A percentile compares a stretch with the other conserved stretches of the same genome.
phyloP scores from a whole-genome alignment of 2,888 invertebrate genomes.

The Aphodius granarius region DNA sequence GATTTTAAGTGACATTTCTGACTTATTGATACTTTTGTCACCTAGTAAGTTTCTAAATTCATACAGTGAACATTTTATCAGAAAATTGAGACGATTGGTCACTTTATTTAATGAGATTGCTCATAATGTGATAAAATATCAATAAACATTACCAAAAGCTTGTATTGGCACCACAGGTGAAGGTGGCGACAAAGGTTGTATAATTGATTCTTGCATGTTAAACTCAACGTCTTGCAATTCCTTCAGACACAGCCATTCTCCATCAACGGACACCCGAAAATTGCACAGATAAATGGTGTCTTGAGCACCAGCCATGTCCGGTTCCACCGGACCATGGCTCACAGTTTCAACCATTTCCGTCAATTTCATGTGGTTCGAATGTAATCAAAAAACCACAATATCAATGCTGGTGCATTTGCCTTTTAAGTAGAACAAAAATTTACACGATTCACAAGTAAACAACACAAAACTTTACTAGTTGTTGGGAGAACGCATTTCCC shows the following conservation, averaged over 20 bases:
- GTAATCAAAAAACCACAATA: neutral
- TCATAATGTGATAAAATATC: neutral
- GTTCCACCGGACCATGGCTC: constrained; percentile 53
- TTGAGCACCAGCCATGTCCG: constrained; percentile 84
- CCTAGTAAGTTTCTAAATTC: neutral
- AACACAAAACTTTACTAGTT: constrained; percentile 5
- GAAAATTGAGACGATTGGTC: too few species aligned
- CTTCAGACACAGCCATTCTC: constrained; percentile 94
- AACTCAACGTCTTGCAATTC: constrained; percentile 90
- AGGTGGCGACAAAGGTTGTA: constrained; percentile 64
- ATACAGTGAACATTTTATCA: neutral
- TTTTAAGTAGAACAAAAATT: neutral
- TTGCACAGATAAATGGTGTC: constrained; percentile 97
- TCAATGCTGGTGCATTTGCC: neutral
- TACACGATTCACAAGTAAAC: neutral
- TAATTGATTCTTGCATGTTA: constrained; percentile 71
- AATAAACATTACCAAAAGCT: constrained; percentile 50
- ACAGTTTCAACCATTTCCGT: constrained; percentile 48
- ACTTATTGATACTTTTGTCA: too few species aligned
- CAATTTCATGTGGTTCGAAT: constrained; percentile 52
- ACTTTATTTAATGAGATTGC: neutral
- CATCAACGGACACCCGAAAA: constrained; percentile 95
- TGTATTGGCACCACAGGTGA: constrained; percentile 65
- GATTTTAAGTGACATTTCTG: too few species aligned
- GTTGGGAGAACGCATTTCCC: neutral